These are phyloP conservation scores for Octodon degus DNA, from an alignment of 2,113 vertebrate genomes.

Conservation along the genomic window DNA sequence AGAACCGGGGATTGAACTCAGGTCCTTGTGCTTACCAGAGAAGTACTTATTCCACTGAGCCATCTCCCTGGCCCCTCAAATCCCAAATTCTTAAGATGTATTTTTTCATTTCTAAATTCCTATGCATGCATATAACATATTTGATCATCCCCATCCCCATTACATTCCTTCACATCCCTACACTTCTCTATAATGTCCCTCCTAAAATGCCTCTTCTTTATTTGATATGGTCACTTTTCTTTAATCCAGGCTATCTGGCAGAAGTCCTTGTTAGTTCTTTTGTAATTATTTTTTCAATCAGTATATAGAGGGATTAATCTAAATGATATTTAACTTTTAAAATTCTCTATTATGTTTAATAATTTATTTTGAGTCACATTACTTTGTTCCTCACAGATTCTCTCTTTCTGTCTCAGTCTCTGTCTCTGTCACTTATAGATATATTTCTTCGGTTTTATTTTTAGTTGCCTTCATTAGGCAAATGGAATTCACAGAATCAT, in stretches of 20 bases:
- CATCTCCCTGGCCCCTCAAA: too few relatives aligned
- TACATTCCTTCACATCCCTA: background rate
- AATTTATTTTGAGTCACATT: background rate
- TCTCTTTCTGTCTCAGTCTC: background rate
- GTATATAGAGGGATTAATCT: background rate
- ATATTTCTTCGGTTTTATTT: background rate
- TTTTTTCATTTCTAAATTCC: background rate
- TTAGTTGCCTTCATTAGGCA: background rate
- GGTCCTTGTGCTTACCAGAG: too few relatives aligned
- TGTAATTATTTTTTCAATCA: background rate
- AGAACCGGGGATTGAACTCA: too few relatives aligned
- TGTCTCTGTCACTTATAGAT: background rate
- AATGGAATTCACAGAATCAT: background rate
- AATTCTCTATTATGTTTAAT: slow-evolving; percentile 17
- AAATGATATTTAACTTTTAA: background rate
- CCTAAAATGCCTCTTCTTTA: background rate
- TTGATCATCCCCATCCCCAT: background rate
- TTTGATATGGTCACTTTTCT: background rate
- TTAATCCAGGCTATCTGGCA: background rate
- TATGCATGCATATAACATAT: background rate
- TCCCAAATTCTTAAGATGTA: background rate
- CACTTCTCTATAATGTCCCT: background rate
- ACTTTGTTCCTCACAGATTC: background rate
- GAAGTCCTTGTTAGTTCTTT: background rate
- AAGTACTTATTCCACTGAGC: too few relatives aligned